A percentile compares a stretch with the other conserved stretches of the same genome.
Evolutionary conservation across 2,888 invertebrate genomes (phyloP).

Genomic region (Temnothorax rugatulus): DNA sequence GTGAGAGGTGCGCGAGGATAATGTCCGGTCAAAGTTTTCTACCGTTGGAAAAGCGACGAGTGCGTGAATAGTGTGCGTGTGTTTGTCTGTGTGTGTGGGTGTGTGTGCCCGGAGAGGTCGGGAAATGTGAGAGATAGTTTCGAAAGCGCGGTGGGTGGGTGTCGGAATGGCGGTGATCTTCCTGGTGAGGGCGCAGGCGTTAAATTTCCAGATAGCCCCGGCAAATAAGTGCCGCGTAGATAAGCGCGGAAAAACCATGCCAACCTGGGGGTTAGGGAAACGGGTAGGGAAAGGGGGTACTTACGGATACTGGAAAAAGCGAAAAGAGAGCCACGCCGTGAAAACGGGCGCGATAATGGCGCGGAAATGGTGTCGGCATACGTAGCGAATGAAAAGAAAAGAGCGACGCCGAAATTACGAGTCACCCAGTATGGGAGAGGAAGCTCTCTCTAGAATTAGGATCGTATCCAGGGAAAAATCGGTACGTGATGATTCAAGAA

Average conservation of each 20-base stretch:
- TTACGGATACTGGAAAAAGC: conserved; percentile 31
- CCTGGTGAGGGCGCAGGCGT: conserved; percentile 41
- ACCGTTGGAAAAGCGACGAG: background rate
- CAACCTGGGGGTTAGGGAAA: conserved; percentile 28
- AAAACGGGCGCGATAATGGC: conserved; percentile 42
- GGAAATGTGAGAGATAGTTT: conserved; percentile 42
- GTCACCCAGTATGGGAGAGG: background rate
- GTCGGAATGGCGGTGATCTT: conserved; percentile 45
- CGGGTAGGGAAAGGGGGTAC: background rate
- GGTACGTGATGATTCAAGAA: background rate
- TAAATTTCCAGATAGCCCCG: conserved; percentile 63
- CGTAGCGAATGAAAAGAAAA: conserved; percentile 31
- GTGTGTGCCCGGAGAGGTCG: background rate
- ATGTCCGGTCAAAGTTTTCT: conserved; percentile 30
- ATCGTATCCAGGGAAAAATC: conserved; percentile 18
- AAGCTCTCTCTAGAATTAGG: background rate
- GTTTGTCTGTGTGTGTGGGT: background rate
- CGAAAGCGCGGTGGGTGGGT: conserved; percentile 32
- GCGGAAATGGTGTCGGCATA: conserved; percentile 34
- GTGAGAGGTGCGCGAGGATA: background rate
- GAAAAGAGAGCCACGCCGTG: conserved; percentile 16
- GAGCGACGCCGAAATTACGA: conserved; percentile 23
- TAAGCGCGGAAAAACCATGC: conserved; percentile 59
- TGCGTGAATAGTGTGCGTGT: conserved; percentile 12
- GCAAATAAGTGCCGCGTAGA: conserved; percentile 67